Conservation (phyloP, 2,113 vertebrate genomes). For the Lathamus discolor region DNA sequence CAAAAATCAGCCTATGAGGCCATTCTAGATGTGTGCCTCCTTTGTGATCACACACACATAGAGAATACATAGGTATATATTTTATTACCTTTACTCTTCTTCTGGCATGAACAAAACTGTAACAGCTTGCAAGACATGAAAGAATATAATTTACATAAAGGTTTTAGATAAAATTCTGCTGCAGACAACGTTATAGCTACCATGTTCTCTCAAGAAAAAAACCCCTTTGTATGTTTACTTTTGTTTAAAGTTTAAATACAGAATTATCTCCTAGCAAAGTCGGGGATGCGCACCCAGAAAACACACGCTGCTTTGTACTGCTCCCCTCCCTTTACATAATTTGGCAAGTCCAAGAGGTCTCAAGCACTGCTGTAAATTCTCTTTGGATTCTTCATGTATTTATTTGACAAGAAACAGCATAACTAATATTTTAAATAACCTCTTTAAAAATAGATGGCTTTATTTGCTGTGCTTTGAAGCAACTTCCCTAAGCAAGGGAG, state of each 20-base stretch:
- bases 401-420: background rate
- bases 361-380: background rate
- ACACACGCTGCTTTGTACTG: accelerated
- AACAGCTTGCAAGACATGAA: background rate
- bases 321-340: background rate
- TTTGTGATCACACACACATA: background rate
- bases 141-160: background rate
- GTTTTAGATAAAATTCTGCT: background rate
- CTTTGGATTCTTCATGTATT: background rate
- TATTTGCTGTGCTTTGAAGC: background rate
- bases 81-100: background rate
- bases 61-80: background rate
- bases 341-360: constrained; percentile 15
- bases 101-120: background rate
- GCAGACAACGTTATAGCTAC: background rate
- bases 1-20: background rate
- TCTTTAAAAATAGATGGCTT: background rate
- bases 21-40: accelerated
- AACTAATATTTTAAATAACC: background rate
- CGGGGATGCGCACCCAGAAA: background rate
- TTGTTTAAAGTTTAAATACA: background rate
- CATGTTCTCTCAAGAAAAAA: background rate
- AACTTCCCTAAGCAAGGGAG: background rate
- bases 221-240: background rate
- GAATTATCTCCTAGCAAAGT: background rate